Percentiles rank a stretch among this genome's conserved stretches.
phyloP scores from a whole-genome alignment of 2,113 vertebrate genomes.

The Thymallus thymallus region DNA sequence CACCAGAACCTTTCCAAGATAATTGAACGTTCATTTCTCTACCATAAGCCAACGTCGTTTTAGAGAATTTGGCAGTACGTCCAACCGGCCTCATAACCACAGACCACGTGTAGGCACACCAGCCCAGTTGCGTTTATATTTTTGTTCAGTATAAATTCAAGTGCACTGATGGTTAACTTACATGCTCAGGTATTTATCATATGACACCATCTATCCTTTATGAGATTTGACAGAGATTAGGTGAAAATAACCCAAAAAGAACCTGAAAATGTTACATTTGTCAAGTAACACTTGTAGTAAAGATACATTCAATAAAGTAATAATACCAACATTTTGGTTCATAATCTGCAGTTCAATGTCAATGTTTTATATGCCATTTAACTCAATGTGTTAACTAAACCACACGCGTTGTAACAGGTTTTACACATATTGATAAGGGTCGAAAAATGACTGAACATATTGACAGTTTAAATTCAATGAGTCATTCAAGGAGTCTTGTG shows the following conservation, averaged over 20 bases:
- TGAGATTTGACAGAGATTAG: background rate
- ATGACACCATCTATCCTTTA: background rate
- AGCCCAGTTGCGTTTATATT: too few species aligned
- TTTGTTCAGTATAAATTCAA: conserved; percentile 34
- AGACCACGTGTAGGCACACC: too few species aligned
- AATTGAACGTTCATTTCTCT: too few species aligned
- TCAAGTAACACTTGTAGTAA: conserved; percentile 2
- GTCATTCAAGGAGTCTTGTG: conserved; percentile 50
- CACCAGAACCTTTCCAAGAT: too few species aligned
- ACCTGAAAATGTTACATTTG: background rate
- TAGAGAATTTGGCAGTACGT: too few species aligned
- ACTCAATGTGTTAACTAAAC: conserved; percentile 65
- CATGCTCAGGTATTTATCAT: too few species aligned
- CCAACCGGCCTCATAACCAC: too few species aligned
- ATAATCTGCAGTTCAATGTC: background rate
- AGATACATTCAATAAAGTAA: too few species aligned
- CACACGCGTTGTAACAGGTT: background rate
- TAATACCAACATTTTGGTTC: background rate
- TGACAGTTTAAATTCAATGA: conserved; percentile 46
- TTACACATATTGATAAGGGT: conserved; percentile 27
- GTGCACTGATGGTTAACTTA: conserved; percentile 37
- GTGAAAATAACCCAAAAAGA: background rate
- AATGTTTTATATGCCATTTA: too few species aligned
- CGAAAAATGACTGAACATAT: conserved; percentile 14
- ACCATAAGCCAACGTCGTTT: too few species aligned